These are phyloP conservation scores for Latrodectus geometricus DNA, from an alignment of 1,140 invertebrate species.

Conservation along the genomic window DNA sequence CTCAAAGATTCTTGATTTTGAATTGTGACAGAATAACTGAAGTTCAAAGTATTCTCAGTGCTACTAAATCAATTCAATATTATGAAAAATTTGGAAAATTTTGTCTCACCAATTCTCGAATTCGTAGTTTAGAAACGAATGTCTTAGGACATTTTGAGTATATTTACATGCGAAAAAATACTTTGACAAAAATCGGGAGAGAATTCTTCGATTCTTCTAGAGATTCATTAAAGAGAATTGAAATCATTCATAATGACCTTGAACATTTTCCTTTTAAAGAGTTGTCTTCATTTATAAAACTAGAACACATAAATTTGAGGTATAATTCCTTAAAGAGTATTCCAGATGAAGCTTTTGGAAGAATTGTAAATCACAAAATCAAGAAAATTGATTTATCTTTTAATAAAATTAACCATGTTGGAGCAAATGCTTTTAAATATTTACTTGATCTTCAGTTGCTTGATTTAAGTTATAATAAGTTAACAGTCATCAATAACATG, in stretches of 20 bases:
- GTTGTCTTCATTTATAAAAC: slow-evolving; percentile 42
- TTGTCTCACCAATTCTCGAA: slow-evolving; percentile 54
- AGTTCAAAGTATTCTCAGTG: slow-evolving; percentile 8
- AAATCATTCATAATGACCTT: slow-evolving; percentile 60
- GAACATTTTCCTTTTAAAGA: slow-evolving; percentile 59
- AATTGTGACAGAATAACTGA: slow-evolving; percentile 53
- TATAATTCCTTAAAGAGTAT: slow-evolving; percentile 60
- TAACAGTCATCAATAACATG: slow-evolving; percentile 57
- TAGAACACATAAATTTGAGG: slow-evolving; percentile 50
- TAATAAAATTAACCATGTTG: slow-evolving; percentile 61
- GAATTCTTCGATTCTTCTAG: slow-evolving; percentile 49
- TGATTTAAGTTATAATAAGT: slow-evolving; percentile 55
- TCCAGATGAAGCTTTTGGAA: slow-evolving; percentile 58
- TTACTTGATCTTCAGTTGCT: slow-evolving; percentile 42
- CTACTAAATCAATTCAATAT: slow-evolving; percentile 2
- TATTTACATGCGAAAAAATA: slow-evolving; percentile 52
- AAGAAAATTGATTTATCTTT: slow-evolving; percentile 61
- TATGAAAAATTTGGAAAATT: slow-evolving; percentile 46
- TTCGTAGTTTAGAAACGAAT: slow-evolving; percentile 17
- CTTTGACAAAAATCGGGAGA: slow-evolving; percentile 12
- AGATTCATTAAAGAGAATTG: slow-evolving; percentile 40
- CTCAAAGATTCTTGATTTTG: slow-evolving; percentile 36
- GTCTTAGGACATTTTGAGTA: slow-evolving; percentile 50
- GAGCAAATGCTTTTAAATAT: slow-evolving; percentile 55
- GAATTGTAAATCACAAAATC: slow-evolving; percentile 29